Conservation (phyloP, 2,113 vertebrate genomes). For the Ochotona curzoniae region DNA sequence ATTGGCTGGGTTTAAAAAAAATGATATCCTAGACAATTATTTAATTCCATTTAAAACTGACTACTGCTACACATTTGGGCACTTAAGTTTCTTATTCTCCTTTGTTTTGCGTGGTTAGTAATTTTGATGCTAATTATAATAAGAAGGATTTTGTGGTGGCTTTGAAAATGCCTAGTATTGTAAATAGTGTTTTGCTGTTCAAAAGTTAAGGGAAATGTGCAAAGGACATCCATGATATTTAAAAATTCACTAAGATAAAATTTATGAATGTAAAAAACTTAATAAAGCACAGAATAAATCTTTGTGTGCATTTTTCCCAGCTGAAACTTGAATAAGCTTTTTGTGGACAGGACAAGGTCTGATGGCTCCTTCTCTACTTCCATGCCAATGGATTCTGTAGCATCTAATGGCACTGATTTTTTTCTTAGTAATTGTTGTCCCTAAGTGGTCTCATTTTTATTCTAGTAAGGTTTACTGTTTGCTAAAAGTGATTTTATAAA, state of each 20-base stretch:
- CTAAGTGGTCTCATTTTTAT: slow-evolving; percentile 43
- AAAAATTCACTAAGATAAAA: slow-evolving; percentile 46
- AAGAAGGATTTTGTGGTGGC: slow-evolving; percentile 66
- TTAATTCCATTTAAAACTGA: slow-evolving; percentile 22
- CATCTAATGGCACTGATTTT: neutral
- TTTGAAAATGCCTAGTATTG: slow-evolving; percentile 58
- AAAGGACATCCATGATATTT: slow-evolving; percentile 56
- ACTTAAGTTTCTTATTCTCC: slow-evolving; percentile 38
- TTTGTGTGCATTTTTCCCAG: neutral
- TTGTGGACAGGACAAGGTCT: slow-evolving; percentile 4
- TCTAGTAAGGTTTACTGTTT: slow-evolving; percentile 54
- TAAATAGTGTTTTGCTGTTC: slow-evolving; percentile 29
- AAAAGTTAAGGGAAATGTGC: slow-evolving; percentile 59
- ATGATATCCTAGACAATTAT: neutral
- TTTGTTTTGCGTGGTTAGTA: slow-evolving; percentile 63
- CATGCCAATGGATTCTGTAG: neutral
- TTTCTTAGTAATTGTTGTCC: neutral
- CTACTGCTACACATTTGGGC: neutral
- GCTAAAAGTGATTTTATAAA: slow-evolving; percentile 59
- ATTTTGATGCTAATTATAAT: slow-evolving; percentile 67
- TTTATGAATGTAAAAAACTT: neutral
- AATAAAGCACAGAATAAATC: slow-evolving; percentile 51
- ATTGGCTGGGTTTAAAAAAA: neutral
- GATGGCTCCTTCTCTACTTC: neutral
- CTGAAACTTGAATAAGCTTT: neutral